Evolutionary conservation across 2,888 invertebrate genomes (phyloP).

Genomic region (Gymnosoma rotundatum): DNA sequence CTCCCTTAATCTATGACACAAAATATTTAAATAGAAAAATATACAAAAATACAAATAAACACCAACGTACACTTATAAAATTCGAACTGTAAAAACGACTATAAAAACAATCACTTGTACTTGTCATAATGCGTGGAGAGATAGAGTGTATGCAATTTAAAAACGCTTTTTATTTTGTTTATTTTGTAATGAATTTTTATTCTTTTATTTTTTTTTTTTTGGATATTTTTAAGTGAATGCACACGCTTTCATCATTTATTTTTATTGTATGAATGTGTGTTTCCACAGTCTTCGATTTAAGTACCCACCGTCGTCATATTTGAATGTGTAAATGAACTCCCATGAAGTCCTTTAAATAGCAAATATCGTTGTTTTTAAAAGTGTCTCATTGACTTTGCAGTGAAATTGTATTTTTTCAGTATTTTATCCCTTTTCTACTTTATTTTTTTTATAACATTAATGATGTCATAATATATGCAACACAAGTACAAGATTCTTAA

Average conservation of each 20-base stretch:
- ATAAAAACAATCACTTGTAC: conserved; percentile 50
- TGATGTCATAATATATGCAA: conserved; percentile 33
- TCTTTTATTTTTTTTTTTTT: background rate
- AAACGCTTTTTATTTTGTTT: conserved; percentile 27
- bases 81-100: background rate
- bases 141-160: conserved; percentile 7
- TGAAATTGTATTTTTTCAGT: background rate
- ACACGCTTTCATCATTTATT: conserved; percentile 66
- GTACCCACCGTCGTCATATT: conserved; percentile 34
- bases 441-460: background rate
- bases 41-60: background rate
- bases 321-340: conserved; percentile 59
- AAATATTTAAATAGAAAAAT: conserved; percentile 56
- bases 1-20: conserved; percentile 46
- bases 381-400: background rate
- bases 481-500: background rate
- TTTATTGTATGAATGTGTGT: conserved; percentile 50
- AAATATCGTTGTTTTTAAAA: conserved; percentile 41
- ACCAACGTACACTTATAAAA: conserved; percentile 11
- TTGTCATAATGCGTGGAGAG: conserved; percentile 3
- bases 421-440: background rate
- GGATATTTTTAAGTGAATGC: conserved; percentile 61
- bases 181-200: conserved; percentile 2
- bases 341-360: conserved; percentile 57
- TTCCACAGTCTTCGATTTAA: conserved; percentile 44